Base-by-base conservation (phyloP, 2,888 invertebrate species). In the Sthenelais limicola region DNA sequence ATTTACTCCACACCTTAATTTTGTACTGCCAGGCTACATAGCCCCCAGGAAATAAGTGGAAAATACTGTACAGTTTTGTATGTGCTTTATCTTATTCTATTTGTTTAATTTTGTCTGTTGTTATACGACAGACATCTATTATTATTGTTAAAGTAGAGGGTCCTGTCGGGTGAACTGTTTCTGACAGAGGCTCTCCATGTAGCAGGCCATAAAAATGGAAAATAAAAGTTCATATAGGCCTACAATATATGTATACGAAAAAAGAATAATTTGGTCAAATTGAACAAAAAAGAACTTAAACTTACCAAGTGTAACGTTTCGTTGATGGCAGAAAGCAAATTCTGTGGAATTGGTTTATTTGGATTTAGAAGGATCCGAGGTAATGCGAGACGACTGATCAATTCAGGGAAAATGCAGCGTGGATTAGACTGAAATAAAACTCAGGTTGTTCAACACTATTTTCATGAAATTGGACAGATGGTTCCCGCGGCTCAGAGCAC, bases 341-440 rank as follows among this genome's bases (percentile, higher is more conserved):
- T 74, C 12, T 80, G 76, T 30, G 79, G 81, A 9, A 82, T 78
- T 28, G 67, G 48, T 74, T 83, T 84, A 28, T 81, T 80, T 7
- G 79, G 77, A 48, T 78, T 80, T 58, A 83, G 75, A 32, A 83
- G 74, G 38, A 75, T 73, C 48, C 82, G 80, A 2, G 85, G 84
- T 18, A 83, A 75, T 18, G 83, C 73, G 75, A 85, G 77, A 18
- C 77, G 75, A 51, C 81, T 82, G 28, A 85, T 77, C 2, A 84
- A 74, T 15, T 76, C 75, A 0, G 84, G 84, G 18, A 85, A 69
- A 4, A 81, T 77, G 67, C 82, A 83, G 70, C 81, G 78, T 3
- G 80, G 78, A 30, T 80, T 80, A 9, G 82, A 80, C 82, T 83
- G 77, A 18, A 78, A 77, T 3, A 58, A n/a, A n/a, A n/a, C n/a